Evolutionary conservation across 2,113 vertebrate genomes (phyloP), one percentile per base, ranked within the genome.

Genomic region (Chaetorhynchus papuensis): DNA sequence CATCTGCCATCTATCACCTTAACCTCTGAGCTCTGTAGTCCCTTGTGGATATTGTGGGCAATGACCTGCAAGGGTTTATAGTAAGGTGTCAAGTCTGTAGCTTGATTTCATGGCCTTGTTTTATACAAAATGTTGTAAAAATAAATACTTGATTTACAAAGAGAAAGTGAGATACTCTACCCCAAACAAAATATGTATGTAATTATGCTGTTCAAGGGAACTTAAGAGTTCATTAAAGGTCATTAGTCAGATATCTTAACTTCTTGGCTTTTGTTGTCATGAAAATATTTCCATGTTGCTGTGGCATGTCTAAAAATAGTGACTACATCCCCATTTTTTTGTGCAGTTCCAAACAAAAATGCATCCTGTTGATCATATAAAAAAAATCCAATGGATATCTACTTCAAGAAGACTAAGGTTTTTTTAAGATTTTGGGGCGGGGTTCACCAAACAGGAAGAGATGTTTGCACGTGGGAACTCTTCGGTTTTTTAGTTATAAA

Each of bases 291-390:
- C 31, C 22, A 11, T 76, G n/a, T 57, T 6, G 2, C 57, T 94
- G 35, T 90, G 87, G 52, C 6, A 31, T 41, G 49, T 83, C 54
- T 91, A 87, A 92, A 83, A 85, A 75, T 92, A 85, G 50, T 63
- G 74, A 69, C 60, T 27, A 64, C 89, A 85, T 74, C 66, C 35
- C 18, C 44, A n/a, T 80, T 19, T 90, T 90, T 86, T 92, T 93
- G 27, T 96, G 41, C 71, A 33, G 35, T 49, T 93, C 31, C 71
- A 91, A 94, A 96, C 59, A 94, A 77, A 82, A 89, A 72, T 68
- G n/a, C 53, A 94, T 97, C 96, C 93, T 98, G 95, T 97, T 97
- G 83, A 85, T 96, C 16, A 37, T 61, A 35, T 61, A 60, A 96
- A 94, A 96, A 93, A 82, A 94, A 81, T 12, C 53, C 57, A 90